Evolutionary conservation across 2,797 vertebrate species (phyloP).

Genomic region (Yasuhikotakia modesta): DNA sequence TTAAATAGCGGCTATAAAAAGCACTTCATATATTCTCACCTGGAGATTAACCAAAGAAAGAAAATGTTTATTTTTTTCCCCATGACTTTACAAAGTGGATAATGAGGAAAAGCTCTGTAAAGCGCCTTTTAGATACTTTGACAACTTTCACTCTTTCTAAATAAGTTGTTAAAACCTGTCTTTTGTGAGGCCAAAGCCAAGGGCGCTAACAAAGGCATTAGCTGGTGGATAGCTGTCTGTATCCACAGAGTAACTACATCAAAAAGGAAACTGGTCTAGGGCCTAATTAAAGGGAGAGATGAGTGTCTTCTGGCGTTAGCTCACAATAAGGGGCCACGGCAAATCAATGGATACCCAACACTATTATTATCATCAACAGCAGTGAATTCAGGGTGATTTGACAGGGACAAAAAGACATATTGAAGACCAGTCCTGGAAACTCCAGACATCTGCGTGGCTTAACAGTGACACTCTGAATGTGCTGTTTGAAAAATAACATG

Average conservation of each 20-base stretch:
- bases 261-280: slow-evolving; percentile 69
- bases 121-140: slow-evolving; percentile 20
- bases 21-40: slow-evolving; percentile 41
- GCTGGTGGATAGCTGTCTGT: slow-evolving; percentile 51
- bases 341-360: slow-evolving; percentile 78
- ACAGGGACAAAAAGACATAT: slow-evolving; percentile 77
- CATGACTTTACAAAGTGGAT: slow-evolving; percentile 45
- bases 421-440: slow-evolving; percentile 72
- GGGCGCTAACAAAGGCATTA: slow-evolving; percentile 32
- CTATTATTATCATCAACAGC: slow-evolving; percentile 70
- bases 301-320: slow-evolving; percentile 76
- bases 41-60: slow-evolving; percentile 52
- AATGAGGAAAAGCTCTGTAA: slow-evolving; percentile 45
- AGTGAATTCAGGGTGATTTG: slow-evolving; percentile 74
- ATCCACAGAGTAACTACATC: slow-evolving; percentile 65
- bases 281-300: slow-evolving; percentile 79
- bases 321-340: slow-evolving; percentile 73
- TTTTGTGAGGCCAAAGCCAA: slow-evolving; percentile 44
- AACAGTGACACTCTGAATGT: slow-evolving; percentile 19
- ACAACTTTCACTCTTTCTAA: slow-evolving; percentile 35
- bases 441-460: slow-evolving; percentile 72
- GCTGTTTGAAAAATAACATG: slow-evolving; percentile 14
- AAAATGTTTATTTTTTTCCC: slow-evolving; percentile 38
- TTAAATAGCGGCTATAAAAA: slow-evolving; percentile 50
- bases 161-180: slow-evolving; percentile 43